A percentile compares a stretch with the other conserved stretches of the same genome.
Conservation (phyloP, 2,113 vertebrate species). For the Notarius lentiginosus region DNA sequence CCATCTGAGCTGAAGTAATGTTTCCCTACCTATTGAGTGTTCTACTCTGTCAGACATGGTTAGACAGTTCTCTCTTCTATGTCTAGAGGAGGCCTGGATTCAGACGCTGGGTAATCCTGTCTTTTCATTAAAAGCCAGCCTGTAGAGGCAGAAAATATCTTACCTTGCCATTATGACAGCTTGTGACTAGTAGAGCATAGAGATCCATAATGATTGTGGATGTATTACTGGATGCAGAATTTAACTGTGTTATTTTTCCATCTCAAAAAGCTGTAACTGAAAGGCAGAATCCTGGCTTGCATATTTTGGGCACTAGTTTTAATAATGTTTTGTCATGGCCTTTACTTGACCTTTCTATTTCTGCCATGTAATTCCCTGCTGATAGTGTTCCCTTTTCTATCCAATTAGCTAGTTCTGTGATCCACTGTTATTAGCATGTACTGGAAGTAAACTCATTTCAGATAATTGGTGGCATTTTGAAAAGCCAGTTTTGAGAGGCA, state of each 20-base stretch:
- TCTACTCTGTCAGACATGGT: too few relatives aligned
- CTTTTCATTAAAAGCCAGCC: too few relatives aligned
- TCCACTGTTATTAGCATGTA: conserved; percentile 5
- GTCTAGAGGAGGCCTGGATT: too few relatives aligned
- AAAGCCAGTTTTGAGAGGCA: conserved; percentile 6
- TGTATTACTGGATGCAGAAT: neutral
- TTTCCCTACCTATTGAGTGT: too few relatives aligned
- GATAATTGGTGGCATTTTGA: conserved; percentile 30
- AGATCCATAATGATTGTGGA: neutral
- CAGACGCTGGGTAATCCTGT: too few relatives aligned
- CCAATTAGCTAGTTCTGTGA: neutral
- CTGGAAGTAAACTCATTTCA: neutral
- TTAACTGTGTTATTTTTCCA: neutral
- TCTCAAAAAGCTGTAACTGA: neutral
- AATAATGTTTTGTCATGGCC: neutral
- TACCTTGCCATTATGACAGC: too few relatives aligned
- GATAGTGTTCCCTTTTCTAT: neutral
- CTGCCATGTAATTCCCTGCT: conserved; percentile 15
- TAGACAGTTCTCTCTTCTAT: too few relatives aligned
- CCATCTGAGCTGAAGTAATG: too few relatives aligned
- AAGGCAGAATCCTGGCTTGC: conserved; percentile 3
- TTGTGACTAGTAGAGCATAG: too few relatives aligned
- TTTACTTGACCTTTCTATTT: conserved; percentile 22
- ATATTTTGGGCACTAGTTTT: neutral
- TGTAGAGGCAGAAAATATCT: too few relatives aligned